Base-by-base conservation (phyloP, 2,797 vertebrate genomes). In the Glyptemys insculpta region DNA sequence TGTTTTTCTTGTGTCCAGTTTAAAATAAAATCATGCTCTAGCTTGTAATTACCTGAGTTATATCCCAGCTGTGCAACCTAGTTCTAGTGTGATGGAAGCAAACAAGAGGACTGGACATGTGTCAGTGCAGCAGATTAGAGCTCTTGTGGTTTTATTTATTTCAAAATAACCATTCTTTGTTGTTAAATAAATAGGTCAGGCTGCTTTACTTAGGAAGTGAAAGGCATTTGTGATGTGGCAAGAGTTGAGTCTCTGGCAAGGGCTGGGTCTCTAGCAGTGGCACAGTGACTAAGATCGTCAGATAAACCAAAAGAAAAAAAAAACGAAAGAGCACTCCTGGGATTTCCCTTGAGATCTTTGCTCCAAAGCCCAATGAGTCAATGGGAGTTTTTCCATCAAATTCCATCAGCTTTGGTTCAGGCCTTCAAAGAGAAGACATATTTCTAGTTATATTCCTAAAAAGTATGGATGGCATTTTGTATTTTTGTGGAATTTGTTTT, bases 21-120 rank as follows among this genome's bases (percentile, higher is more conserved):
- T 96, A 88, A 96, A 37, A 96, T 96, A 95, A 97, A 89, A 98
- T 96, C 87, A 93, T 97, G 90, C 9, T 86, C 89, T 93, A 98
- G 65, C 91, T 97, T 97, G 93, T 97, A 98, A 98, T 98, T 98
- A 97, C 98, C 97, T 90, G 59, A 95, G 84, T 91, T 97, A 93
- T 72, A 50, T 85, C 95, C 79, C 95, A 95, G 96, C 94, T 97
- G 83, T 97, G 79, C 84, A 90, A 54, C 52, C 87, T 41, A 56
- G 72, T 81, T 84, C 85, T 95, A 92, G 83, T 89, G 87, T n/a
- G 29, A 90, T 31, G 23, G 41, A 87, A 47, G 54, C n/a, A 6
- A 76, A 25, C 23, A 54, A 53, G 49, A 52, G 12, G 9, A 81
- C 34, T 8, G 82, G 44, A 19, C 41, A 52, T 93, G 41, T 85